These are phyloP conservation scores for Gallinago stenura DNA, from an alignment of 2,797 vertebrate genomes.

Conservation along the genomic window DNA sequence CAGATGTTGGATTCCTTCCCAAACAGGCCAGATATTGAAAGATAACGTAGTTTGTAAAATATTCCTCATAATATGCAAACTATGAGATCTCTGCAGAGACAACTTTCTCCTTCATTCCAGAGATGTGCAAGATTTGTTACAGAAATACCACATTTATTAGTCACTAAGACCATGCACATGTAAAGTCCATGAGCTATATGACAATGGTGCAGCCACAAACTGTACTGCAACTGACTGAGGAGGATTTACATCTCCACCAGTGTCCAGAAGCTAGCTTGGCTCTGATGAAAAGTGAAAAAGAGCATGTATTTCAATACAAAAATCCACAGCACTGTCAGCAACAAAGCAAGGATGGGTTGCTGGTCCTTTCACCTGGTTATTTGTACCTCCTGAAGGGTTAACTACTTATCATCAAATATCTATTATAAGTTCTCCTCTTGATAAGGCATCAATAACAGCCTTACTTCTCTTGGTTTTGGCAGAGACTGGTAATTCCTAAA, in stretches of 20 bases:
- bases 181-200: not conserved
- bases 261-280: not conserved
- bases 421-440: not conserved
- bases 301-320: not conserved
- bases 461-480: not conserved
- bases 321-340: not conserved
- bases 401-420: not conserved
- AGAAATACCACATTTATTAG: not conserved
- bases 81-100: not conserved
- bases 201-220: not conserved
- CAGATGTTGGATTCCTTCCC: conserved; percentile 1
- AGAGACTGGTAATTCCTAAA: not conserved
- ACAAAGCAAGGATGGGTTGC: not conserved
- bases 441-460: not conserved
- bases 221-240: not conserved
- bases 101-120: not conserved
- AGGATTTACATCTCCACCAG: not conserved
- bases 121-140: not conserved
- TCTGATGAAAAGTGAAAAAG: conserved; percentile 2
- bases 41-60: not conserved
- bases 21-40: not conserved
- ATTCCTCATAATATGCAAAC: conserved; percentile 6
- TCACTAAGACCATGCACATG: not conserved
- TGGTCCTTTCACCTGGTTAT: not conserved
- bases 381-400: not conserved